Base-by-base conservation (phyloP, 2,888 invertebrate species). In the Melangyna quadrimaculata region DNA sequence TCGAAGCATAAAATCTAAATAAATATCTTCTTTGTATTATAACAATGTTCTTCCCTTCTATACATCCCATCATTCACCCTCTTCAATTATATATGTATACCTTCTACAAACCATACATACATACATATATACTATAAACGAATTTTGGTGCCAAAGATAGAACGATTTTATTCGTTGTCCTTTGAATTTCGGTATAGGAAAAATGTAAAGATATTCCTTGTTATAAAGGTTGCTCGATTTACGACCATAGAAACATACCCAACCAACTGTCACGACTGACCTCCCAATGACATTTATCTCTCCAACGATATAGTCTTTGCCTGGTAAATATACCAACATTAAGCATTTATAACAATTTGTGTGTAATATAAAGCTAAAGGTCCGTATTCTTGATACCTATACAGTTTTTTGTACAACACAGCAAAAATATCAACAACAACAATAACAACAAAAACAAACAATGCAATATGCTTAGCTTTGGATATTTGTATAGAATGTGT, bases 281-380 rank as follows among this genome's bases (percentile, higher is more conserved):
- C 84, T 78, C 77, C 73, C 73, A 78, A 72, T 81, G 80, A 86
- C 86, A 81, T 81, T 78, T 84, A 77, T 84, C 75, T 84, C 75
- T 73, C 70, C 61, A 78, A 77, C 73, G 69, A 77, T 40, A n/a
- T 24, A 51, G 61, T 86, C 70, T 70, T 70, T 70, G 73, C 57
- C 53, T 63, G 70, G 73, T 77, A 77, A 73, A 86, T 73, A 81
- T 78, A 81, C 72, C 51, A 19, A 81, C 80, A 81, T 86, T 78
- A 86, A 78, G 77, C 79, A 86, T 86, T 80, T 80, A 80, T 78
- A 73, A 59, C 73, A 78, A 73, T 77, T 86, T 32, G n/a, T 35
- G 29, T 81, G 73, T 78, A 78, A 81, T 78, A 81, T 51, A 22
- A 81, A 86, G 77, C 86, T 86, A 81, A 69, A 45, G 63, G 19